A percentile compares a stretch with the other conserved stretches of the same genome.
Evolutionary conservation across 2,888 invertebrate genomes (phyloP).

Genomic region (Dicyrtoma fusca): DNA sequence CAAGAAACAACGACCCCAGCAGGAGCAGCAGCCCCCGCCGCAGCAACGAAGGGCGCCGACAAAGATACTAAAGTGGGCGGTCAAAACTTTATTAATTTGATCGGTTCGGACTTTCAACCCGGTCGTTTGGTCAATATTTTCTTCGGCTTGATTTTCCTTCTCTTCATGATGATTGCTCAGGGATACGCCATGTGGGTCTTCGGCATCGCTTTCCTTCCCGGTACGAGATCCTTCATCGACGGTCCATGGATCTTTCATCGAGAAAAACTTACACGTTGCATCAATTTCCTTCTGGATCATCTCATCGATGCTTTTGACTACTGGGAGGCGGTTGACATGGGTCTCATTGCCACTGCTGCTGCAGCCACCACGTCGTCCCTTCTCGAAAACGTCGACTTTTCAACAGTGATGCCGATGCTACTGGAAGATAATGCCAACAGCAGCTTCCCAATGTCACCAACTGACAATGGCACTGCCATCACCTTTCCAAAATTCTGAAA

Average conservation of each 20-base stretch:
- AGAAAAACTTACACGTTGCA: constrained; percentile 13
- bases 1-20: too few relatives aligned
- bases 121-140: constrained; percentile 56
- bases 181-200: constrained; percentile 56
- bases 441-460: too few relatives aligned
- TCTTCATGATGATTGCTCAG: constrained; percentile 54
- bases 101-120: constrained; percentile 56
- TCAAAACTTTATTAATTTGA: constrained; percentile 48
- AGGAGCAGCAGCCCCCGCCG: background rate
- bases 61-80: constrained; percentile 33
- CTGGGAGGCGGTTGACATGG: constrained; percentile 33
- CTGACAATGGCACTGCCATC: too few relatives aligned
- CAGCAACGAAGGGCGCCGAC: background rate
- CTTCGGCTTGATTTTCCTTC: constrained; percentile 51
- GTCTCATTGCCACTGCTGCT: too few relatives aligned
- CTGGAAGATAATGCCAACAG: too few relatives aligned
- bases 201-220: constrained; percentile 56
- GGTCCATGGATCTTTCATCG: constrained; percentile 40
- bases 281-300: constrained; percentile 25
- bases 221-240: constrained; percentile 46
- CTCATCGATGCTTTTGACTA: constrained; percentile 50
- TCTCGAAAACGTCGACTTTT: too few relatives aligned
- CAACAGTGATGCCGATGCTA: too few relatives aligned
- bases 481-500: too few relatives aligned
- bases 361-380: too few relatives aligned